A percentile compares a stretch with the other conserved stretches of the same genome.
phyloP scores from a whole-genome alignment of 2,888 invertebrate genomes.

The Danaus chrysippus region DNA sequence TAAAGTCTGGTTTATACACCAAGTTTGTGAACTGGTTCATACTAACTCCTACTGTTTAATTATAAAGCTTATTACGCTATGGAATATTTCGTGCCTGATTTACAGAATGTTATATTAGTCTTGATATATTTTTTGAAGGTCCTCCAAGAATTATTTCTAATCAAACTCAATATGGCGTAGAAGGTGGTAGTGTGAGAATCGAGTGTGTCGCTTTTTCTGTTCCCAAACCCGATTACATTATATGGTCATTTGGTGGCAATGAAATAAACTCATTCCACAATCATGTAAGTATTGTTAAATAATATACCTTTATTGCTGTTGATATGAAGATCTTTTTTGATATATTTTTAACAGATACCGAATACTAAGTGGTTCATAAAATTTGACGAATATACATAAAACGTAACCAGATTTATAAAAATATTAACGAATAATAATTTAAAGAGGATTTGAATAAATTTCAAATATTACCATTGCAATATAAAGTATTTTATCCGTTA shows the following conservation, averaged over 20 bases:
- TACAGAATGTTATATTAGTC: neutral
- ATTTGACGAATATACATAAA: too few species aligned
- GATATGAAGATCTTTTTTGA: too few species aligned
- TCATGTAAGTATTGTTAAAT: slow-evolving; percentile 53
- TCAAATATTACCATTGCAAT: too few species aligned
- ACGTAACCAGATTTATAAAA: slow-evolving; percentile 8
- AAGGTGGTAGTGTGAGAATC: slow-evolving; percentile 87
- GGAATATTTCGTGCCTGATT: neutral
- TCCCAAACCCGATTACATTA: slow-evolving; percentile 91
- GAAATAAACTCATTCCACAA: slow-evolving; percentile 86
- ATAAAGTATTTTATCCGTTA: too few species aligned
- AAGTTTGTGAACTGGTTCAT: neutral
- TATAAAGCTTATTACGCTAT: neutral
- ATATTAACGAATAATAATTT: slow-evolving; percentile 1
- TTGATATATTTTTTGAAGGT: slow-evolving; percentile 57
- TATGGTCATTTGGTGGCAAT: slow-evolving; percentile 91
- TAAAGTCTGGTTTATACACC: slow-evolving; percentile 1
- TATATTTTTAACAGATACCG: too few species aligned
- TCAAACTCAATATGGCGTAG: slow-evolving; percentile 88
- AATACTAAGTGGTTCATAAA: too few species aligned
- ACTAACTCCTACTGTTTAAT: neutral
- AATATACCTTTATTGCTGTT: neutral
- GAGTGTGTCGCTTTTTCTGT: slow-evolving; percentile 94
- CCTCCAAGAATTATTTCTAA: slow-evolving; percentile 91
- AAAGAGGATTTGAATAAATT: too few species aligned